These are phyloP conservation scores for Drosophila helvetica DNA, from an alignment of 2,888 invertebrate species.

Conservation along the genomic window DNA sequence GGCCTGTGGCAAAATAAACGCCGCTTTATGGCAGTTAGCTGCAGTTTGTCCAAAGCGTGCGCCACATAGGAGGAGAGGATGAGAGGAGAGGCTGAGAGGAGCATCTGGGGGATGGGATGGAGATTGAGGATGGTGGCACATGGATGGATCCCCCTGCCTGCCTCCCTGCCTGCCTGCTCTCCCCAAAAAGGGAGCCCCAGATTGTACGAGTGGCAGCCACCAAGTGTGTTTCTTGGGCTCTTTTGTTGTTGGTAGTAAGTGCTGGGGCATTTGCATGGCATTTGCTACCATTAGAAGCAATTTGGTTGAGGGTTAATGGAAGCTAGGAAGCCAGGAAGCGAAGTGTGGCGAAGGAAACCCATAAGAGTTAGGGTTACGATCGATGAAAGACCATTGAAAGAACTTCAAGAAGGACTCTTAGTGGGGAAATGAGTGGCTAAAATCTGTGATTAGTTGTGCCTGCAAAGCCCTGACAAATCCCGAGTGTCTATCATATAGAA, in stretches of 20 bases:
- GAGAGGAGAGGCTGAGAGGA: conserved; percentile 5
- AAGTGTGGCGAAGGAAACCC: conserved; percentile 6
- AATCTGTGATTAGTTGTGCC: conserved; percentile 10
- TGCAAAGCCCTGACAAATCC: neutral
- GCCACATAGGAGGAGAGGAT: conserved; percentile 55
- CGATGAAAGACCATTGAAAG: conserved; percentile 23
- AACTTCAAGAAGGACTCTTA: conserved; percentile 5
- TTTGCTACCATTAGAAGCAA: conserved; percentile 76
- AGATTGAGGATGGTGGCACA: conserved; percentile 12
- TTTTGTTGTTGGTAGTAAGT: conserved; percentile 65
- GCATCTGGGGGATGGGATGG: conserved; percentile 23
- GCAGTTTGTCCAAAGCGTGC: conserved; percentile 72
- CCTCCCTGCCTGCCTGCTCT: conserved; percentile 1
- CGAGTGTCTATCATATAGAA: neutral
- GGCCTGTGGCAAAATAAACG: conserved; percentile 79
- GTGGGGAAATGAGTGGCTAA: conserved; percentile 1
- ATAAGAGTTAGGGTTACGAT: conserved; percentile 21
- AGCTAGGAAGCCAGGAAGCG: conserved; percentile 1
- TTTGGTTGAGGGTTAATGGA: conserved; percentile 70
- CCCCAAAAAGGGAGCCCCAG: conserved; percentile 64
- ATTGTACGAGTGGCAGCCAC: conserved; percentile 45
- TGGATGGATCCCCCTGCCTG: conserved; percentile 37
- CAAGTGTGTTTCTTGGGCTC: conserved; percentile 35
- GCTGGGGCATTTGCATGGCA: conserved; percentile 74
- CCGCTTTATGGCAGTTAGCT: conserved; percentile 76